Base-by-base conservation (phyloP, 2,888 invertebrate genomes). In the Pheosia tremula region DNA sequence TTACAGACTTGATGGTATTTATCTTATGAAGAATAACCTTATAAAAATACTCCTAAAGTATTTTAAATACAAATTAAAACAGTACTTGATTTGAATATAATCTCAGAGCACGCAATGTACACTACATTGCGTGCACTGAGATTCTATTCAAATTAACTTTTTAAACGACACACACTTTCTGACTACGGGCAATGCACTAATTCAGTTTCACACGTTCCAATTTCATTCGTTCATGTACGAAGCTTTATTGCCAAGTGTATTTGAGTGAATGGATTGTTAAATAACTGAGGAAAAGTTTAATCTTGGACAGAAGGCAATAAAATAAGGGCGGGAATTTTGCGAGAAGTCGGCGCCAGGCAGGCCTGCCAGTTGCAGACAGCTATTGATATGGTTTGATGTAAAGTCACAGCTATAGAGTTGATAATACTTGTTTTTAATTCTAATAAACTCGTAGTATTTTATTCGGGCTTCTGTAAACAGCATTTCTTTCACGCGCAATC, bases 281-380 rank as follows among this genome's bases (percentile, higher is more conserved):
- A 86, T 86, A 85, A 86, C 72, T 75, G 80, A 80, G 83, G 79
- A 79, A 82, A 86, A 89, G 87, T 91, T 91, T 91, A 91, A 92
- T 91, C 89, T 89, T 85, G 88, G 88, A 86, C 90, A 88, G 89
- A 82, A 87, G 87, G 91, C 87, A 92, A 92, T 93, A 92, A 93
- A 92, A 89, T 90, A 90, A 90, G 90, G 89, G 89, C 81, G 88
- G 81, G 83, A 89, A 90, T 90, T 90, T 88, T 85, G 85, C 83
- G 88, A 89, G 88, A 87, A 90, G 88, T 88, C 84, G 87, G 86
- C 87, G 85, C 85, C 88, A 82, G 84, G 86, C 88, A 82, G 84
- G 86, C 85, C 91, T 92, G 92, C 91, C 93, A 91, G 85, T 84
- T 82, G 86, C 93, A 93, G 91, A 91, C 91, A 86, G 90, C 88